phyloP scores from a whole-genome alignment of 2,797 vertebrate genomes.

The Saguinus oedipus region DNA sequence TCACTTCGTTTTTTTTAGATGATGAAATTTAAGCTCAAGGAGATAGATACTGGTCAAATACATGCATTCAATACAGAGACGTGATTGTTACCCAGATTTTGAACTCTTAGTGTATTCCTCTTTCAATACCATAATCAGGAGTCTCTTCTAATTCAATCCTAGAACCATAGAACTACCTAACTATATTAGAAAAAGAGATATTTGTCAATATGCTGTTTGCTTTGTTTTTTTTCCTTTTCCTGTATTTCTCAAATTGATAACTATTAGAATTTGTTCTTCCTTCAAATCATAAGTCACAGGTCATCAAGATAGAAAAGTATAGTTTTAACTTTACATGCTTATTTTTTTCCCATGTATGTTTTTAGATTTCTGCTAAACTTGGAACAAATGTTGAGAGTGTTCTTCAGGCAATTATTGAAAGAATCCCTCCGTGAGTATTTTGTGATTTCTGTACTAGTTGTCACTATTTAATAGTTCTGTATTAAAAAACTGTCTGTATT shows the following conservation, averaged over 20 bases:
- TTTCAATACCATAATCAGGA: not conserved
- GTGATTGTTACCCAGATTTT: not conserved
- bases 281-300: not conserved
- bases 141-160: not conserved
- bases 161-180: not conserved
- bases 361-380: constrained; percentile 96
- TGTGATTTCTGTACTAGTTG: not conserved
- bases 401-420: constrained; percentile 91
- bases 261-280: not conserved
- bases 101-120: not conserved
- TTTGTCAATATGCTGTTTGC: not conserved
- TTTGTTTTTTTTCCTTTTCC: not conserved
- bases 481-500: not conserved
- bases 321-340: constrained; percentile 2
- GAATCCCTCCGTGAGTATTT: constrained; percentile 93
- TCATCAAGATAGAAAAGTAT: not conserved
- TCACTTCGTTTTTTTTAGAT: not conserved
- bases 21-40: not conserved
- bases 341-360: constrained; percentile 31
- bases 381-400: constrained; percentile 94
- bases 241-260: not conserved
- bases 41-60: not conserved
- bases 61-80: not conserved
- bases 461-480: not conserved
- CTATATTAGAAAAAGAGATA: not conserved